Evolutionary conservation across 2,888 invertebrate genomes (phyloP), one percentile per base, ranked within the genome.

Genomic region (Caenorhabditis sulstoni): DNA sequence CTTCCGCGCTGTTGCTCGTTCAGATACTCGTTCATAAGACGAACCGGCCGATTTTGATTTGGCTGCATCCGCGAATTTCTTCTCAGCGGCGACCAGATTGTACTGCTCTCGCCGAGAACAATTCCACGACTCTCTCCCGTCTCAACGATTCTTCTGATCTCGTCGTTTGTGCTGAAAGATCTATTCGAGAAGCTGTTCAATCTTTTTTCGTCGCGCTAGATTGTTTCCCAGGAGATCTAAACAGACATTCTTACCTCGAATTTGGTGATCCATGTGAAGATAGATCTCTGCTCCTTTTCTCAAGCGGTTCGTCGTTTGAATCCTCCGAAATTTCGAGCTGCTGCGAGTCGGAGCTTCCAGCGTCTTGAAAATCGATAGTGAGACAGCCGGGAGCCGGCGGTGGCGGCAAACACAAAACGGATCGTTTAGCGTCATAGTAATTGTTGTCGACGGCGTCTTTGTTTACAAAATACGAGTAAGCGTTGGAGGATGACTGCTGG

Each of bases 211-310:
- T n/a, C 35, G 20, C 8, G 14, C 14, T 29, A 7, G 29, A 29
- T 7, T 3, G 5, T 7, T 22, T 39, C 35, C 18, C 9, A 47
- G 16, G 3, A 18, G n/a, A n/a, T n/a, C n/a, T 16, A 47, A 9
- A 5, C 18, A n/a, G n/a, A 47, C 4, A 49, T 18, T 20, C 11
- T 5, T 77, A 81, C 23, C 80, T 70, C 45, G 85, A 85, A 68
- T 82, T 86, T 0, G 81, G 76, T 20, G 87, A 87, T 52, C 87
- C 88, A 22, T 83, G 79, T 11, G 87, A 86, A 12, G 83, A 61
- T 9, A 55, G 74, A 68, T 88, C 87, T 18, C 88, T 74, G 39
- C 79, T 80, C 12, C 88, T 81, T 73, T 88, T 88, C 45, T 85
- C 87, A 1, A 66, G 23, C 7, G 87, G 85, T 35, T 81, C 87